Conservation (phyloP, 2,113 vertebrate species). For the Coracopsis vasa region DNA sequence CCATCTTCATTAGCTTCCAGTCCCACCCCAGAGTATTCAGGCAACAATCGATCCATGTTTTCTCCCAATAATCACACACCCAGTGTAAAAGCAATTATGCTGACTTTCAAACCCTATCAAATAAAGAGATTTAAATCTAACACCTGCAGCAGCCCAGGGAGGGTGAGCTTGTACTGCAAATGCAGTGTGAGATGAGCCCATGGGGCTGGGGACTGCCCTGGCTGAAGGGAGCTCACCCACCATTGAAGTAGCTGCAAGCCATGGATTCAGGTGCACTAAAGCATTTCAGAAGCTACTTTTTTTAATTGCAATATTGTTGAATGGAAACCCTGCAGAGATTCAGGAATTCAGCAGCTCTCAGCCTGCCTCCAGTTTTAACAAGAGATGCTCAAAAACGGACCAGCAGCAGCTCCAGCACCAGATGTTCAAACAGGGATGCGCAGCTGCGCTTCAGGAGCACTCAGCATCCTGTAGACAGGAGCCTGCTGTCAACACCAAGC, state of each 20-base stretch:
- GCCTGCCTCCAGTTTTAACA: background rate
- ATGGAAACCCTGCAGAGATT: background rate
- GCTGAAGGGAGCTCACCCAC: accelerated
- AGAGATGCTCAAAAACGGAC: background rate
- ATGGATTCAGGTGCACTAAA: background rate
- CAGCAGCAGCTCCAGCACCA: background rate
- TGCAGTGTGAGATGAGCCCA: accelerated
- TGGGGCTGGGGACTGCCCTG: background rate
- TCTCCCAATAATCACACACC: background rate
- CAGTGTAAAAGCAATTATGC: background rate
- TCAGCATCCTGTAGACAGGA: background rate
- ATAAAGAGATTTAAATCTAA: background rate
- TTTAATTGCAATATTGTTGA: background rate
- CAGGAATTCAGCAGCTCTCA: background rate
- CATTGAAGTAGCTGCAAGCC: accelerated
- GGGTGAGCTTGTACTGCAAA: background rate
- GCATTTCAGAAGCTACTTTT: background rate
- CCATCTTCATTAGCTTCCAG: background rate
- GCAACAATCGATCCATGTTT: background rate
- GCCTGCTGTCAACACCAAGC: background rate
- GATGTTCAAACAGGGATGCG: background rate
- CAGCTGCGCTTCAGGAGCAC: background rate
- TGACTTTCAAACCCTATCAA: background rate
- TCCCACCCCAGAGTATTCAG: background rate
- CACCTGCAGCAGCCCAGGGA: background rate